Evolutionary conservation across 2,113 vertebrate species (phyloP).

Genomic region (Ciconia maguari): DNA sequence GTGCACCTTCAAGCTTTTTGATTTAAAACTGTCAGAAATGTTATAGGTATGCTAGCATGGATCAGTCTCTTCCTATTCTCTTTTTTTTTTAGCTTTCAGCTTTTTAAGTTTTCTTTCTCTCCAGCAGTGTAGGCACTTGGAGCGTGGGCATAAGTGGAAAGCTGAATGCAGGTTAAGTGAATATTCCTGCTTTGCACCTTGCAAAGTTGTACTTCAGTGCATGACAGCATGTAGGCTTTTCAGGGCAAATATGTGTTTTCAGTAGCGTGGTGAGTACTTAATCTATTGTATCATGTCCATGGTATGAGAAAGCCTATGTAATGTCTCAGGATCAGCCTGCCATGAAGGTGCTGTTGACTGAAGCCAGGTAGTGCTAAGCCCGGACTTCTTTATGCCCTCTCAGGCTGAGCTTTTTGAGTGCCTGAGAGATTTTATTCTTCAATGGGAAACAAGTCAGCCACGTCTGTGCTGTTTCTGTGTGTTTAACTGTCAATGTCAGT

Average conservation of each 20-base stretch:
- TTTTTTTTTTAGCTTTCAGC: background rate
- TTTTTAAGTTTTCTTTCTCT: background rate
- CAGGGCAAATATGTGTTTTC: background rate
- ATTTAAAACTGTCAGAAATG: background rate
- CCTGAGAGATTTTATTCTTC: background rate
- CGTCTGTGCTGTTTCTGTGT: background rate
- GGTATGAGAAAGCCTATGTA: background rate
- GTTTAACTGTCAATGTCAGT: background rate
- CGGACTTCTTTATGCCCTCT: rapidly evolving
- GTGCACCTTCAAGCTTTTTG: background rate
- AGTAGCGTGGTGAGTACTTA: background rate
- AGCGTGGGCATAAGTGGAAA: background rate
- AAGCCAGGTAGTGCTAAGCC: background rate
- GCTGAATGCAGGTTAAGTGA: background rate
- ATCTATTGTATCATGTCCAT: rapidly evolving
- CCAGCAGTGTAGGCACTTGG: background rate
- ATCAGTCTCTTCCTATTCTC: background rate
- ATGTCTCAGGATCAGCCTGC: background rate
- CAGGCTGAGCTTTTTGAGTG: background rate
- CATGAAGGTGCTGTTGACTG: background rate
- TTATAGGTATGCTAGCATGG: rapidly evolving
- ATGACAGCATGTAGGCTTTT: background rate
- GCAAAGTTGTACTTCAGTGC: background rate
- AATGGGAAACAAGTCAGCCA: background rate
- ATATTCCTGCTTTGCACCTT: background rate